Evolutionary conservation across 2,797 vertebrate genomes (phyloP), one percentile per base, ranked within the genome.

Genomic region (Coccyzus lansbergi): DNA sequence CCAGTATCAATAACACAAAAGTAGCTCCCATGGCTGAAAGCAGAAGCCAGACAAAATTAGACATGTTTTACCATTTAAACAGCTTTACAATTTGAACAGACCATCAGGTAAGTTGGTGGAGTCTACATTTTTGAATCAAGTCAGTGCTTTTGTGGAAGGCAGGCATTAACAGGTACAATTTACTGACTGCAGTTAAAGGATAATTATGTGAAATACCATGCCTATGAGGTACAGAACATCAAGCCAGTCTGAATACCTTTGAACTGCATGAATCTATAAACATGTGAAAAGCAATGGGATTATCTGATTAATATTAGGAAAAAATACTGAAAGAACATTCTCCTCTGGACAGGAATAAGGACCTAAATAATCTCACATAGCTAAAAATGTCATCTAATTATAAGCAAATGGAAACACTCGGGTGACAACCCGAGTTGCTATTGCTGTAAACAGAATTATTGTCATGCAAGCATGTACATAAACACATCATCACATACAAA

Each of bases 381-480:
- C n/a, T 89, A 85, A 75, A 90, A 89, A 94, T 62, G 56, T 69
- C 46, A 59, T 70, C 56, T 60, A 90, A 88, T 84, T 88, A 53
- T 56, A 94, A 87, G 38, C 86, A 91, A 94, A 93, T 91, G 84
- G 88, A 89, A 95, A 83, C 58, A 77, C 21, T 95, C 79, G 58
- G 52, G 42, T 58, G 58, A 80, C 76, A 84, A 92, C n/a, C n/a
- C n/a, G n/a, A 84, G 51, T 79, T 91, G 53, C 28, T 84, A 52
- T 80, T 95, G 56, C 86, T 92, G 71, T 75, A 91, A 87, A 90
- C 83, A 95, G 90, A 92, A 85, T 55, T 78, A 89, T 20, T 95
- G 79, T 83, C 34, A 13, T 59, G 65, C 51, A 40, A 92, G 48
- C 18, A 80, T 72, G 36, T 38, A 88, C 68, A 92, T n/a, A 91